A percentile compares a stretch with the other conserved stretches of the same genome.
Conservation (phyloP, 2,888 invertebrate species). For the Diaphora mendica region DNA sequence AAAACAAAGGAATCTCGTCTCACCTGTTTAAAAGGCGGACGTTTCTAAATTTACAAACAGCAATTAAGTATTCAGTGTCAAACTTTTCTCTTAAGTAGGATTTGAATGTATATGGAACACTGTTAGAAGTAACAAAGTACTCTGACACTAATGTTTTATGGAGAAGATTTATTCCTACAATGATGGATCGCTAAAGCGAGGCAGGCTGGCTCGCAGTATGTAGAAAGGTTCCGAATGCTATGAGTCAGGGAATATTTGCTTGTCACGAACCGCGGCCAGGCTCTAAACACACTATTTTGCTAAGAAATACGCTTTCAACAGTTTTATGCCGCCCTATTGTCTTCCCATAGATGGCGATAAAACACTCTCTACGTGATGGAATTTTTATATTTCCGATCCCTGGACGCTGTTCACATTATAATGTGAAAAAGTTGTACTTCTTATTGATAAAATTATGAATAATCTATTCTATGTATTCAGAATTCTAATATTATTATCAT, state of each 20-base stretch:
- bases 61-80: constrained; percentile 41
- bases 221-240: constrained; percentile 19
- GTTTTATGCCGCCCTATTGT: constrained; percentile 75
- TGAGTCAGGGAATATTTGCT: constrained; percentile 45
- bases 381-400: constrained; percentile 84
- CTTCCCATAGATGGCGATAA: constrained; percentile 77
- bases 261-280: constrained; percentile 48
- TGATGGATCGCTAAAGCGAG: neutral
- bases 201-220: constrained; percentile 6
- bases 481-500: constrained; percentile 16
- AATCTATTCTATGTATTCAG: constrained; percentile 35
- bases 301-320: constrained; percentile 67
- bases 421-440: constrained; percentile 50
- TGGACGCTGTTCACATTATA: constrained; percentile 66
- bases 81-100: constrained; percentile 28
- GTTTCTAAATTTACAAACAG: constrained; percentile 37
- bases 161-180: constrained; percentile 6
- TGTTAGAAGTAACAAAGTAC: constrained; percentile 7
- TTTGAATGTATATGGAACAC: neutral
- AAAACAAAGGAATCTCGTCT: constrained; percentile 47
- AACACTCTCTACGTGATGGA: constrained; percentile 80
- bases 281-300: constrained; percentile 50
- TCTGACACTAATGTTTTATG: constrained; percentile 5
- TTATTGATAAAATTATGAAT: constrained; percentile 42
- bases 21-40: constrained; percentile 37